Conservation (phyloP, 2,113 vertebrate species). For the Pituophis catenifer region DNA sequence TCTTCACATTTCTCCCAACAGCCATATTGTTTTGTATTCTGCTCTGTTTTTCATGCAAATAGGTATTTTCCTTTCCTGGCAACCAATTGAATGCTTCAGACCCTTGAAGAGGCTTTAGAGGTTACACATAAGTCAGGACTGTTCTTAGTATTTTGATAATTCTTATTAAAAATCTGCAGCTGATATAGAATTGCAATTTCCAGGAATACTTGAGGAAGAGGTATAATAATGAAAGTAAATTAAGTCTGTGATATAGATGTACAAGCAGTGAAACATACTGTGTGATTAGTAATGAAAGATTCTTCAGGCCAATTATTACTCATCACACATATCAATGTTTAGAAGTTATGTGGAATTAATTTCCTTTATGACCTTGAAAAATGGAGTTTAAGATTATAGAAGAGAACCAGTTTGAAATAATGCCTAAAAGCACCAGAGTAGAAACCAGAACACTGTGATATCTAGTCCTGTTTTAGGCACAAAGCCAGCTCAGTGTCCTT, state of each 20-base stretch:
- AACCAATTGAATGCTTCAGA: neutral
- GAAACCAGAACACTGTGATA: neutral
- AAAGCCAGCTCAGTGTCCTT: neutral
- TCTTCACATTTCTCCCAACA: neutral
- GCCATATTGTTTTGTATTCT: neutral
- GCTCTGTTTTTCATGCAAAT: neutral
- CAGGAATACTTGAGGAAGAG: neutral
- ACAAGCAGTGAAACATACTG: neutral
- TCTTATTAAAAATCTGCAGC: neutral
- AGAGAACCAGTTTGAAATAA: neutral
- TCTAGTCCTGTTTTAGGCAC: neutral
- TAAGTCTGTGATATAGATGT: neutral
- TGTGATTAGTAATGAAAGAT: neutral
- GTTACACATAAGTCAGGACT: neutral
- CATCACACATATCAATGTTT: neutral
- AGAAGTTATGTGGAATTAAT: neutral
- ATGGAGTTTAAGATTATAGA: neutral
- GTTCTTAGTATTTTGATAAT: neutral
- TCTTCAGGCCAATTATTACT: neutral
- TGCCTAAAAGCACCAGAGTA: neutral
- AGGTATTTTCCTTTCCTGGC: neutral
- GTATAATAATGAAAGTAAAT: neutral
- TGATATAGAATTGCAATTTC: neutral
- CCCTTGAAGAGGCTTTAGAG: neutral
- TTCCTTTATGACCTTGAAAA: neutral